phyloP scores from a whole-genome alignment of 2,888 invertebrate genomes.

The Drosophila pseudotakahashii region DNA sequence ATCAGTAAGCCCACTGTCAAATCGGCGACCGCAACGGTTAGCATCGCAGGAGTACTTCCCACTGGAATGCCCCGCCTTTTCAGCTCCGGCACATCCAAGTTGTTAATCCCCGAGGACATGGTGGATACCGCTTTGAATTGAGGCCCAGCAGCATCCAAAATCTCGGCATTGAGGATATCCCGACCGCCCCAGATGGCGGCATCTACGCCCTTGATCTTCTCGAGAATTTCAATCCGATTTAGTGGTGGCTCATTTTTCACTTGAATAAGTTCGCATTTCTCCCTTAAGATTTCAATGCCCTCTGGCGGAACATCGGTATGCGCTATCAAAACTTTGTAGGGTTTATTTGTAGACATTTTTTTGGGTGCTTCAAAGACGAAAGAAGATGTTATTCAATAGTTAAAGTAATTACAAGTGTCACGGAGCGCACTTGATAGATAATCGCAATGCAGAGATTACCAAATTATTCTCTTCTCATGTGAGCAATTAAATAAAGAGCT shows the following conservation, averaged over 20 bases:
- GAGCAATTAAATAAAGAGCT: background rate
- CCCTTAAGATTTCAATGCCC: conserved; percentile 88
- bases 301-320: conserved; percentile 88
- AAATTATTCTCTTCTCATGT: background rate
- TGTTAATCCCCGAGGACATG: conserved; percentile 95
- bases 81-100: conserved; percentile 91
- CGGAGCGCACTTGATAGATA: background rate
- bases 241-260: conserved; percentile 74
- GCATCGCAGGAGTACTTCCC: conserved; percentile 91
- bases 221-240: conserved; percentile 75
- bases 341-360: conserved; percentile 56
- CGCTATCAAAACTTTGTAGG: conserved; percentile 88
- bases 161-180: conserved; percentile 77
- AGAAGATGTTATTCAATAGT: background rate
- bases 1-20: conserved; percentile 91
- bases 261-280: conserved; percentile 80
- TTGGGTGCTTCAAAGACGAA: background rate
- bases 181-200: conserved; percentile 82
- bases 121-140: conserved; percentile 91
- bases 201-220: conserved; percentile 81
- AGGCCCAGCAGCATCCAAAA: conserved; percentile 85
- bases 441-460: background rate
- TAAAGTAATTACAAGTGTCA: conserved; percentile 2
- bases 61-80: conserved; percentile 89
- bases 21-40: conserved; percentile 92